Evolutionary conservation across 2,113 vertebrate genomes (phyloP).

Genomic region (Microtus richardsoni): DNA sequence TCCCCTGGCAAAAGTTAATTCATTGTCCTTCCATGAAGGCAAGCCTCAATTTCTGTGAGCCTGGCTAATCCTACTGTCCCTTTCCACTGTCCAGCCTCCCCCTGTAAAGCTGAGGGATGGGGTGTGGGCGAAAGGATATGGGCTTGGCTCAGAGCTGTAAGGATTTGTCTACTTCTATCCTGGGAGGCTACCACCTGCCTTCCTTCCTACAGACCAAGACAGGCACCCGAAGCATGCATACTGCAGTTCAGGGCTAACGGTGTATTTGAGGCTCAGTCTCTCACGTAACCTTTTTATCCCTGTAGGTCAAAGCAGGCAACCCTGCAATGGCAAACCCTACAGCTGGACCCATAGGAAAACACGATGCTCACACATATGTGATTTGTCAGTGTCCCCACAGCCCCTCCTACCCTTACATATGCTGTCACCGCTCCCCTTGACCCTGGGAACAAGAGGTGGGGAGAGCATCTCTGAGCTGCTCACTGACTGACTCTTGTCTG

Average conservation of each 20-base stretch:
- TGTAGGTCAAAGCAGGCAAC: not conserved
- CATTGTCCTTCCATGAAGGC: not conserved
- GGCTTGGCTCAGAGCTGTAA: not conserved
- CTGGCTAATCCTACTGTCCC: not conserved
- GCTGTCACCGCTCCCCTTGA: not conserved
- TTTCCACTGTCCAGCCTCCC: not conserved
- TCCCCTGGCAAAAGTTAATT: not conserved
- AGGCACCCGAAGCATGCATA: not conserved
- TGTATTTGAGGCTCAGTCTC: not conserved
- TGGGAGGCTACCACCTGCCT: not conserved
- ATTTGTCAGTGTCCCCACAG: not conserved
- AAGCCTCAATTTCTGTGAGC: not conserved
- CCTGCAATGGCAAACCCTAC: not conserved
- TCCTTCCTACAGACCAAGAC: not conserved
- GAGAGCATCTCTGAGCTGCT: not conserved
- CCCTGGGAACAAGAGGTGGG: not conserved
- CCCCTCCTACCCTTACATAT: not conserved
- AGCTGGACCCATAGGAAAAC: slow-evolving; percentile 4
- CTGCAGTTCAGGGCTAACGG: not conserved
- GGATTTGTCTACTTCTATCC: not conserved
- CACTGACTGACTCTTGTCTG: not conserved
- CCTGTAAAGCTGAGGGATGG: slow-evolving; percentile 7
- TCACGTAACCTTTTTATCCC: not conserved
- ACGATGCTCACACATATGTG: not conserved
- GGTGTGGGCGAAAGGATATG: not conserved